Evolutionary conservation across 2,888 invertebrate genomes (phyloP).

Genomic region (Taphrorychus bicolor): DNA sequence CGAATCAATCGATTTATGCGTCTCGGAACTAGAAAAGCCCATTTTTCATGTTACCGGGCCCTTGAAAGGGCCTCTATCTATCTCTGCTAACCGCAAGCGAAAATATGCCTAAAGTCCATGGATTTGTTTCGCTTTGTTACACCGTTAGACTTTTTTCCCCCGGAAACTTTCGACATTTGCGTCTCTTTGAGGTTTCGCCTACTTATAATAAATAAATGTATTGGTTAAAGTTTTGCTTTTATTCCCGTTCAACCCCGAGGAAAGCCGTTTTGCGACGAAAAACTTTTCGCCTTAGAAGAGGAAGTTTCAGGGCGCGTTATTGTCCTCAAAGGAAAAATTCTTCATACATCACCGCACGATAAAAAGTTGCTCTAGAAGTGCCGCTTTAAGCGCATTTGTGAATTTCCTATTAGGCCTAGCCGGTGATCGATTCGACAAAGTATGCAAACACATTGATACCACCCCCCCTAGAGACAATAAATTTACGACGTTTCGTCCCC

Average conservation of each 20-base stretch:
- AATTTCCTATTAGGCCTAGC: too few relatives aligned
- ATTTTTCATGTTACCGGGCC: conserved; percentile 9
- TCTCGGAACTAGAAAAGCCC: conserved; percentile 34
- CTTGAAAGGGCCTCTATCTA: conserved; percentile 15
- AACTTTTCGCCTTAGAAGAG: neutral
- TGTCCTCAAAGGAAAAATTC: conserved; percentile 15
- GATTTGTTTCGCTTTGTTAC: conserved; percentile 9
- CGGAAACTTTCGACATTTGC: neutral
- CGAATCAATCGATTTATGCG: conserved; percentile 37
- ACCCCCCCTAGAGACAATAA: neutral
- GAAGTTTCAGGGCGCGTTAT: conserved; percentile 12
- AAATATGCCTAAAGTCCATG: conserved; percentile 16
- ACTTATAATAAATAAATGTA: conserved; percentile 4
- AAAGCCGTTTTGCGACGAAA: neutral
- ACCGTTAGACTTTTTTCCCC: neutral
- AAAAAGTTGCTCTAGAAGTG: neutral
- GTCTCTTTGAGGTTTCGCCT: conserved; percentile 1
- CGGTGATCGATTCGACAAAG: neutral
- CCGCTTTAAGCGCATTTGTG: neutral
- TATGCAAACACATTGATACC: too few relatives aligned
- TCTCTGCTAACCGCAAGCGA: conserved; percentile 11
- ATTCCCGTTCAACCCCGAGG: neutral
- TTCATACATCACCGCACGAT: conserved; percentile 12
- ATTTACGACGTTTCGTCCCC: neutral
- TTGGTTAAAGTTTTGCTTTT: conserved; percentile 1